Conservation (phyloP, 2,888 invertebrate species). For the Hecatera dysodea region DNA sequence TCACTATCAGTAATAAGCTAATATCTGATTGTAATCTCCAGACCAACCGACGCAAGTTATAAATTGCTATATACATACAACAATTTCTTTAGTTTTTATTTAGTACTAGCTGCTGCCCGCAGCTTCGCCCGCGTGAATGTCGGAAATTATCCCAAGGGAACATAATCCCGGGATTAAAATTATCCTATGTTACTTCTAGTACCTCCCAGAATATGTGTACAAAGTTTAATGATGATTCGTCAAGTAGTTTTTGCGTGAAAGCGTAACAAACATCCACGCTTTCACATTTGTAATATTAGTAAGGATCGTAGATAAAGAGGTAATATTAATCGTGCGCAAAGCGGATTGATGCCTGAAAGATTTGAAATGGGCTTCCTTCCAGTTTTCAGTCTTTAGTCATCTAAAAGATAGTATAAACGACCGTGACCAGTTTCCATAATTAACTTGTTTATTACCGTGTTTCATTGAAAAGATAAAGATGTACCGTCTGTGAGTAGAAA, state of each 20-base stretch:
- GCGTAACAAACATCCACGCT: too few relatives aligned
- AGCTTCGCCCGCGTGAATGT: too few relatives aligned
- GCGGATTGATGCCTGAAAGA: background rate
- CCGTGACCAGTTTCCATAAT: background rate
- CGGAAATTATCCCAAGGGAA: too few relatives aligned
- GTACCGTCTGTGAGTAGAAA: background rate
- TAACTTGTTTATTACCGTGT: background rate
- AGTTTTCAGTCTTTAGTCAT: background rate
- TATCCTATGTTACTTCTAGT: too few relatives aligned
- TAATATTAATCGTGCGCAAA: background rate
- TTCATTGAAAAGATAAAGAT: background rate
- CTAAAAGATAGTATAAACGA: background rate
- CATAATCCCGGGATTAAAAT: too few relatives aligned
- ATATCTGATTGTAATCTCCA: background rate
- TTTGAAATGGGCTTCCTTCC: background rate
- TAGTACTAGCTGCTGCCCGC: too few relatives aligned
- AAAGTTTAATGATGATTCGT: too few relatives aligned
- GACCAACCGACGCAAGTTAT: background rate
- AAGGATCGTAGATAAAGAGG: background rate
- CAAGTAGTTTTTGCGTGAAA: too few relatives aligned
- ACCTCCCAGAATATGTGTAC: too few relatives aligned
- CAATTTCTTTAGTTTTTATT: background rate
- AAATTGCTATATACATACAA: background rate
- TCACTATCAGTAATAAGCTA: background rate
- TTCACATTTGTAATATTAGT: too few relatives aligned